Evolutionary conservation across 2,888 invertebrate genomes (phyloP).

Genomic region (Erebia ligea): DNA sequence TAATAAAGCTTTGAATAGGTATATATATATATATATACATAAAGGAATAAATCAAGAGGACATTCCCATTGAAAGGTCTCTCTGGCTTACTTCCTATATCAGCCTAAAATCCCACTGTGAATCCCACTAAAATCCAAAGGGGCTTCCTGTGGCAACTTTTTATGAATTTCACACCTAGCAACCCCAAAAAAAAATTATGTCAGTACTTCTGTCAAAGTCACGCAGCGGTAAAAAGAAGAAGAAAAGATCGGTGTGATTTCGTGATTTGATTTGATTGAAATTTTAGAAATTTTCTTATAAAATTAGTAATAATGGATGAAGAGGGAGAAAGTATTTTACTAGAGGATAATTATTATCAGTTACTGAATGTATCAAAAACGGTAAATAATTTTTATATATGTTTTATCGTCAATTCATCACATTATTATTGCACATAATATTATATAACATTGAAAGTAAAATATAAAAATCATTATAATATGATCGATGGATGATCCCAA

Average conservation of each 20-base stretch:
- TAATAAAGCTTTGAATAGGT: no score
- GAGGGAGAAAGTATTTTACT: constrained; percentile 86
- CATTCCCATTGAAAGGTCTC: no score
- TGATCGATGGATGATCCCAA: neutral
- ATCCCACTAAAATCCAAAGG: no score
- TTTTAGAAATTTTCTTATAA: constrained; percentile 25
- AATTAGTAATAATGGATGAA: constrained; percentile 81
- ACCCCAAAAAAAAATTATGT: no score
- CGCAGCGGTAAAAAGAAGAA: neutral
- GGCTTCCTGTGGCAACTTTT: no score
- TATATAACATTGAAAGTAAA: constrained; percentile 49
- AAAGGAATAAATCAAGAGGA: no score
- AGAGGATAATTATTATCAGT: constrained; percentile 94
- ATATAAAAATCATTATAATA: neutral
- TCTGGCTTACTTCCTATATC: no score
- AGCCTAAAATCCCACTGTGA: no score
- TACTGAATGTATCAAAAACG: constrained; percentile 92
- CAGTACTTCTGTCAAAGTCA: no score
- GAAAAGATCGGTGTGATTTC: neutral
- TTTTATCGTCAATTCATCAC: constrained; percentile 48
- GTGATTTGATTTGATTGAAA: neutral
- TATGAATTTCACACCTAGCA: no score
- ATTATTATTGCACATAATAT: constrained; percentile 53
- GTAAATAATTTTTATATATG: constrained; percentile 79
- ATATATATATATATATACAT: no score